Evolutionary conservation across 2,113 vertebrate genomes (phyloP).

Genomic region (Glaucidium brasilianum): DNA sequence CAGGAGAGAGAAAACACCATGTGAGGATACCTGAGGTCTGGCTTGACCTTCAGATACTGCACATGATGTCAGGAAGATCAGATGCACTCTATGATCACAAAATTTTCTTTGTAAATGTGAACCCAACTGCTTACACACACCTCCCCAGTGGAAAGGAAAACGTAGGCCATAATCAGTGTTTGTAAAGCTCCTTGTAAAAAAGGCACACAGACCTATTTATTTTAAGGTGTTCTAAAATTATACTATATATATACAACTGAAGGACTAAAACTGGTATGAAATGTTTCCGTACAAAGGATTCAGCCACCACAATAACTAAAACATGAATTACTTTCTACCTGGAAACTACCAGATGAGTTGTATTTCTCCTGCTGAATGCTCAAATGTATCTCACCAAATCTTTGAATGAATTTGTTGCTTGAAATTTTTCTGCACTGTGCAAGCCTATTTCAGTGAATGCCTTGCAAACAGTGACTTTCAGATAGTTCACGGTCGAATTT

Average conservation of each 20-base stretch:
- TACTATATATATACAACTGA: neutral
- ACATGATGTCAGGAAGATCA: neutral
- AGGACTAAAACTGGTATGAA: neutral
- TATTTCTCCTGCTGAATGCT: accelerated
- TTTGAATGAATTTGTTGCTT: neutral
- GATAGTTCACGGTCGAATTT: neutral
- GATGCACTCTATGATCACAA: neutral
- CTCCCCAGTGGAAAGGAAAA: neutral
- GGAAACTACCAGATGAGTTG: neutral
- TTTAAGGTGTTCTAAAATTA: neutral
- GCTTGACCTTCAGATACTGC: neutral
- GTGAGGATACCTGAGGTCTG: neutral
- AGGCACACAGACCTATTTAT: neutral
- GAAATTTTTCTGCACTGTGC: neutral
- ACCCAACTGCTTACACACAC: neutral
- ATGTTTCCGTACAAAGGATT: neutral
- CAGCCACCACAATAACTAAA: neutral
- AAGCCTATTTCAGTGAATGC: neutral
- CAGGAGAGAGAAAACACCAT: neutral
- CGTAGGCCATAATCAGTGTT: neutral
- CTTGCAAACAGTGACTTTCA: neutral
- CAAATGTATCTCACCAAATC: neutral
- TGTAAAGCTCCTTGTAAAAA: neutral
- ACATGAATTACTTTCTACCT: neutral
- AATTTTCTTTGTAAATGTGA: neutral